Conservation (phyloP, 2,888 invertebrate species). For the Polia nebulosa region DNA sequence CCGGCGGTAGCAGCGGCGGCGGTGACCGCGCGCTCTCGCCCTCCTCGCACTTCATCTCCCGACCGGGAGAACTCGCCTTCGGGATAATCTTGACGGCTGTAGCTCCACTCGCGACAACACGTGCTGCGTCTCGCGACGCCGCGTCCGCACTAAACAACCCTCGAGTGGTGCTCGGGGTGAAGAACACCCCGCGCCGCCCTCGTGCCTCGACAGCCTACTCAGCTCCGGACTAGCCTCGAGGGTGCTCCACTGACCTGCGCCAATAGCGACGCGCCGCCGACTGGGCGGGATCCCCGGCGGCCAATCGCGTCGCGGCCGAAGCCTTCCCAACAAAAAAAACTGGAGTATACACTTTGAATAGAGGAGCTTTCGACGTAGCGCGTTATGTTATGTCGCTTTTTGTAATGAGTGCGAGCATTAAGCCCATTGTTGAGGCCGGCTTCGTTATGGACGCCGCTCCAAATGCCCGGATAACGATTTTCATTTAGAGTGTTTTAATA, state of each 20-base stretch:
- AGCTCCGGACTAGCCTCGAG: constrained; percentile 86
- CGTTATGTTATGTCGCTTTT: constrained; percentile 91
- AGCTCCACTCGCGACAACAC: constrained; percentile 82
- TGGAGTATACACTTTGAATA: constrained; percentile 90
- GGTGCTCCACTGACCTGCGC: constrained; percentile 86
- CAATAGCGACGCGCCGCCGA: constrained; percentile 79
- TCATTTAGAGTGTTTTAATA: constrained; percentile 90
- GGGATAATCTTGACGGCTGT: constrained; percentile 88
- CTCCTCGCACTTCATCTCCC: constrained; percentile 90
- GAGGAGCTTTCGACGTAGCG: constrained; percentile 89
- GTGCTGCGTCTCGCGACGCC: constrained; percentile 89
- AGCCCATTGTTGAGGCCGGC: constrained; percentile 90
- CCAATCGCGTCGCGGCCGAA: constrained; percentile 81
- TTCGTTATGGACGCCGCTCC: constrained; percentile 90
- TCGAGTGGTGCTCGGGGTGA: constrained; percentile 91
- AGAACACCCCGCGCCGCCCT: constrained; percentile 90
- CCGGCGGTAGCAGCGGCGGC: constrained; percentile 89
- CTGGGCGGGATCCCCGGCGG: constrained; percentile 83
- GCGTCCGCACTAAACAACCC: constrained; percentile 90
- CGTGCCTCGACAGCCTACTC: constrained; percentile 90
- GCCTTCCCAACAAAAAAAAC: constrained; percentile 88
- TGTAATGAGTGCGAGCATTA: constrained; percentile 91
- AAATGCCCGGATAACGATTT: constrained; percentile 90
- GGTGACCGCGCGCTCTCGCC: constrained; percentile 84
- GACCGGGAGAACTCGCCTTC: constrained; percentile 88